phyloP scores from a whole-genome alignment of 2,797 vertebrate genomes.

The Enteromius unitaeniatus region DNA sequence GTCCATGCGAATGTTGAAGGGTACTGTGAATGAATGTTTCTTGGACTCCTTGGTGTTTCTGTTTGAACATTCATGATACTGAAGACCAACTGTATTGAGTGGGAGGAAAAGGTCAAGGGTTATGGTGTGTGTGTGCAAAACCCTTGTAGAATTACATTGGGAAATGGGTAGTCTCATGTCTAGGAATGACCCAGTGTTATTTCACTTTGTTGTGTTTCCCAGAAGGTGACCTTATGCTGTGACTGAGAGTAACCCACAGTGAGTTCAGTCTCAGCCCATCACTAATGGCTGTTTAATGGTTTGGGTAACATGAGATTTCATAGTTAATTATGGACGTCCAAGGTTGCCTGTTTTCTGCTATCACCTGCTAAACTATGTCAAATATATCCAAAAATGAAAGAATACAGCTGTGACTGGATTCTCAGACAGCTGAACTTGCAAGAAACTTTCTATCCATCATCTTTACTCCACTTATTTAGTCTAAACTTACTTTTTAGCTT shows the following conservation, averaged over 20 bases:
- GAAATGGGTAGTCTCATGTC: conserved; percentile 8
- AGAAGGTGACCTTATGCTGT: conserved; percentile 10
- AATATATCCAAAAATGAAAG: background rate
- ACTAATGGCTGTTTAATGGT: conserved; percentile 24
- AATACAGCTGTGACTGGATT: conserved; percentile 17
- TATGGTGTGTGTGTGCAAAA: conserved; percentile 14
- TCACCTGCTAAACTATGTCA: conserved; percentile 27
- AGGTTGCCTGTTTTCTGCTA: background rate
- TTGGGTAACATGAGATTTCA: conserved; percentile 2
- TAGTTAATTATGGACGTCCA: background rate
- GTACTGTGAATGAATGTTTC: conserved; percentile 1
- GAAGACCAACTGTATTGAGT: background rate
- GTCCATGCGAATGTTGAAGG: background rate
- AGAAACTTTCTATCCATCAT: background rate
- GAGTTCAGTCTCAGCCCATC: conserved; percentile 14
- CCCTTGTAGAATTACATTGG: conserved; percentile 7
- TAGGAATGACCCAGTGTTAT: conserved; percentile 17
- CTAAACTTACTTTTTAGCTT: background rate
- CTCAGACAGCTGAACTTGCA: background rate
- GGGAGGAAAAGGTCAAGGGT: conserved; percentile 25
- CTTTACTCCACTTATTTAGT: conserved; percentile 5
- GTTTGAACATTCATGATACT: background rate
- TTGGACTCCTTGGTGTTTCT: conserved; percentile 5
- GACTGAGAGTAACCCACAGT: background rate
- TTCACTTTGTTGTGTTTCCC: conserved; percentile 22